Evolutionary conservation across 2,797 vertebrate species (phyloP), one percentile per base, ranked within the genome.

Genomic region (Perodicticus potto): DNA sequence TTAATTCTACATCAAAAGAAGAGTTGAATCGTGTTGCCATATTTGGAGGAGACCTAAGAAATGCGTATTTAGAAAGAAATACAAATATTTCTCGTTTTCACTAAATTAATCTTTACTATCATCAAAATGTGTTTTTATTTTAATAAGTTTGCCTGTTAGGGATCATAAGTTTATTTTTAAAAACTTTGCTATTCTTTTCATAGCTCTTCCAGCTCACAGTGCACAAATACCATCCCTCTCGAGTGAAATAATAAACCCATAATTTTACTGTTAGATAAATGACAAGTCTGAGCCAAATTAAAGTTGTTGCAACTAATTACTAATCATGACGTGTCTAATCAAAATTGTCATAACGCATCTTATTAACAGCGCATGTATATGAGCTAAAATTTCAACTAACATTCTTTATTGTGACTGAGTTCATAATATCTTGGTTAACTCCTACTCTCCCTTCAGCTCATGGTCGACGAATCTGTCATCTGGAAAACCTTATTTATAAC

Each of bases 191-290:
- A 2, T 86, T 65, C 34, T 92, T 87, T 83, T 63, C 55, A 78
- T 83, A 43, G 12, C 7, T 77, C 17, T 85, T 92, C 17, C 53
- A 3, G 57, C n/a, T 87, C 27, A 89, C 5, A 23, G 25, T 27
- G 2, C 29, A 59, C 9, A 89, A 57, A 63, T 91, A 65, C 19
- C 25, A 61, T 69, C 59, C 17, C 20, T 83, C 11, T 96, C 25
- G 53, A 20, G 55, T 95, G 67, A 94, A 84, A 73, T 73, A 74
- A 89, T 65, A 95, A 93, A 65, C 23, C 40, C 9, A 23, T 86
- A 91, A 91, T 86, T 93, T 94, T 72, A 49, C 53, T 86, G 93
- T 92, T 78, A 93, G 20, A 27, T 90, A 70, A 74, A 65, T 78
- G 73, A 93, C 59, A 93, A 88, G 74, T 80, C 45, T 32, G 37